A percentile compares a stretch with the other conserved stretches of the same genome.
Conservation (phyloP, 2,797 vertebrate genomes). For the Hypotaenidia philippensis region DNA sequence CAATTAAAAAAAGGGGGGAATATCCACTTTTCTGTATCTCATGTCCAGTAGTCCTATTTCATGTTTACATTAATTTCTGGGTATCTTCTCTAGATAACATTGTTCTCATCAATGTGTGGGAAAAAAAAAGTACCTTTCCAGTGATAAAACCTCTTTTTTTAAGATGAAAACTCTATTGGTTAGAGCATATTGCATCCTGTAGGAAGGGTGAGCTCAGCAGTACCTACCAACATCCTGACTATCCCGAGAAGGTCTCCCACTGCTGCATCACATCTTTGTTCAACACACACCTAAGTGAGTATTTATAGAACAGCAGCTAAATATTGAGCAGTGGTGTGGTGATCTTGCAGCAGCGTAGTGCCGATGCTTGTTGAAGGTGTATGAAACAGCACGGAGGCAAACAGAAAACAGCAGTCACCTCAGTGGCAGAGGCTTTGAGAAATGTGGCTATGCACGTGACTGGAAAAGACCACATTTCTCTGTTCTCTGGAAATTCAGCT, state of each 20-base stretch:
- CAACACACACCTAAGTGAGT: not conserved
- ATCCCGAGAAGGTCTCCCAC: not conserved
- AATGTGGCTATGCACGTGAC: fast-evolving
- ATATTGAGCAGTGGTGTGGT: not conserved
- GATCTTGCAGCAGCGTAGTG: not conserved
- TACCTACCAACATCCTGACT: not conserved
- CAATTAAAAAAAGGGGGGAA: slow-evolving; percentile 6
- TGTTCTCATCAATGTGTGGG: not conserved
- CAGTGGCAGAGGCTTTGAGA: not conserved
- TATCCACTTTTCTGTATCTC: not conserved
- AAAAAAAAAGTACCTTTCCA: not conserved
- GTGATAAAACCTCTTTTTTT: not conserved
- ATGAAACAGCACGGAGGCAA: not conserved
- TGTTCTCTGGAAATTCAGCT: not conserved
- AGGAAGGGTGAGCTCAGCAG: not conserved
- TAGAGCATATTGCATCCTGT: not conserved
- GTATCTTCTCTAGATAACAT: not conserved
- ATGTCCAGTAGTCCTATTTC: not conserved
- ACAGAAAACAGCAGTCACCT: not conserved
- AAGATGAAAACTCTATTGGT: not conserved
- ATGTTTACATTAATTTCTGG: not conserved
- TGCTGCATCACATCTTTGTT: not conserved
- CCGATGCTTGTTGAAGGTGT: not conserved
- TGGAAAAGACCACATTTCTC: not conserved
- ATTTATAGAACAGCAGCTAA: not conserved